Evolutionary conservation across 1,140 invertebrate genomes (phyloP), one percentile per base, ranked within the genome.

Genomic region (Trichomalopsis sarcophagae): DNA sequence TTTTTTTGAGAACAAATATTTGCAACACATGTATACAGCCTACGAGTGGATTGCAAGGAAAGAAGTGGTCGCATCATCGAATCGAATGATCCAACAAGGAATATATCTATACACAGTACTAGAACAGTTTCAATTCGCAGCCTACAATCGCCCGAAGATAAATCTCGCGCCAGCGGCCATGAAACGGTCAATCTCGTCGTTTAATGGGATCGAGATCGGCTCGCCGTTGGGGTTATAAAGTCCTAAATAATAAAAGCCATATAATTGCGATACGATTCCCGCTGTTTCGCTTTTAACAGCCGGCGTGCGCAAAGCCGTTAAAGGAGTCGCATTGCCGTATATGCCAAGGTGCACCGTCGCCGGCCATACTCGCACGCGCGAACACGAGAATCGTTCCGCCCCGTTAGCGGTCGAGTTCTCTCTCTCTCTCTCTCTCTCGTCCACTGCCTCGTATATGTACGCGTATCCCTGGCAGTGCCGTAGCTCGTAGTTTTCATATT

Each of bases 401-500:
- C 55, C 55, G 55, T 62, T 7, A 62, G 55, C 40, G 21, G 77
- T 86, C 50, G 33, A 21, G 33, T 17, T 74, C 14, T 36, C 33
- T 36, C 73, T 75, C 7, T 69, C 73, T 36, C 11, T n/a, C 36
- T 40, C 73, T 40, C 36, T 33, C 71, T 36, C 33, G 30, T 33
- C 80, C 30, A 5, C 4, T 17, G 33, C 33, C 33, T 36, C 55
- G 17, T 62, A n/a, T 17, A 17, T 17, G 3, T 21, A 7, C 17
- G 2, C 21, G 17, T 62, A 62, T 55, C 23, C 21, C 23, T 69
- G 17, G 66, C n/a, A 55, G 33, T 79, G 76, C 62, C 73, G 79
- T 44, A 71, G 68, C 84, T 86, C 89, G 75, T 89, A 89, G 86
- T 89, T 91, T 91, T 90, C 89, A 91, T 91, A 91, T 91, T 91